These are phyloP conservation scores for Hydrotaea cyrtoneurina DNA, from an alignment of 2,888 invertebrate genomes.

Conservation along the genomic window DNA sequence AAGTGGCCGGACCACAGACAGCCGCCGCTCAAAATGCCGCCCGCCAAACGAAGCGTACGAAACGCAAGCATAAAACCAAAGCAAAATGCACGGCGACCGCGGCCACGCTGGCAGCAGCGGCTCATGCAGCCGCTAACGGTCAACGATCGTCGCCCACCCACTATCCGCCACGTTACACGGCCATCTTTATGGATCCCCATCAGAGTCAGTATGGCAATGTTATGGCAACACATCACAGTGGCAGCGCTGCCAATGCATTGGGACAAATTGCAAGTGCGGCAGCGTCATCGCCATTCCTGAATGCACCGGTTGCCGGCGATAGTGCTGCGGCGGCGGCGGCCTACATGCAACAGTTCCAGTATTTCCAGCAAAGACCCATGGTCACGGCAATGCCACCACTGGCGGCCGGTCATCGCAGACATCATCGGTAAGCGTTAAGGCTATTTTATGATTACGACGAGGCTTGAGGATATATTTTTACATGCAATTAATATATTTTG, in stretches of 20 bases:
- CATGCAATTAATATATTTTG: too few species aligned
- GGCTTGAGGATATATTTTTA: too few species aligned
- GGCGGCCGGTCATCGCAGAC: slow-evolving; percentile 63
- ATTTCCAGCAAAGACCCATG: slow-evolving; percentile 73
- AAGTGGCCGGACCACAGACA: slow-evolving; percentile 67
- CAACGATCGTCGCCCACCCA: slow-evolving; percentile 70
- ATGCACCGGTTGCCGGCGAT: slow-evolving; percentile 65
- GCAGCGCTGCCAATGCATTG: slow-evolving; percentile 71
- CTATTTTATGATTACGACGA: too few species aligned
- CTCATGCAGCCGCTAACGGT: slow-evolving; percentile 47
- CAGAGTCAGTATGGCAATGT: slow-evolving; percentile 59
- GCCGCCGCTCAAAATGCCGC: slow-evolving; percentile 71
- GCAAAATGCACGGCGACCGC: slow-evolving; percentile 69
- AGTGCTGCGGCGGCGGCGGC: slow-evolving; percentile 64
- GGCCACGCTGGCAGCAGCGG: slow-evolving; percentile 61
- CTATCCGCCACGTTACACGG: slow-evolving; percentile 78
- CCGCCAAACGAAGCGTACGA: slow-evolving; percentile 75
- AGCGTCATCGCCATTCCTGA: slow-evolving; percentile 72
- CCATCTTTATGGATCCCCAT: slow-evolving; percentile 76
- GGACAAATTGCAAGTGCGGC: slow-evolving; percentile 73
- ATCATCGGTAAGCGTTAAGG: slow-evolving; percentile 67
- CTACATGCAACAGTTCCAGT: slow-evolving; percentile 73
- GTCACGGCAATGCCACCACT: slow-evolving; percentile 66
- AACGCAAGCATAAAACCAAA: slow-evolving; percentile 75
- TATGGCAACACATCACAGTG: slow-evolving; percentile 65